Conservation (phyloP, 2,113 vertebrate species). For the Trogon melanurus region DNA sequence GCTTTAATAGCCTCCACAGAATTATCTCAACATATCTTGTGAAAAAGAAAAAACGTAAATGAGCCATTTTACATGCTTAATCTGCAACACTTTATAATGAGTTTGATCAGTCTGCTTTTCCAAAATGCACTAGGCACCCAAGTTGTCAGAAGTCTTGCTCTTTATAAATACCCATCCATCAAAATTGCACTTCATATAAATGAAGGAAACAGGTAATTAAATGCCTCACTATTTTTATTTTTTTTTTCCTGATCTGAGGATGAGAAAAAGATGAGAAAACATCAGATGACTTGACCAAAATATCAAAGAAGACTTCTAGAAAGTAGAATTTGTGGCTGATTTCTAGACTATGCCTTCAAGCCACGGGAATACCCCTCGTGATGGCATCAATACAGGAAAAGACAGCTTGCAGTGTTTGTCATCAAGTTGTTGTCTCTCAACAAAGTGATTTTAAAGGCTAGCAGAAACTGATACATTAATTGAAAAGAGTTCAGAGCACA, state of each 20-base stretch:
- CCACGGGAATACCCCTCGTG: background rate
- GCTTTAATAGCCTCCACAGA: background rate
- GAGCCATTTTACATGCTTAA: background rate
- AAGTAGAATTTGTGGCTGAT: background rate
- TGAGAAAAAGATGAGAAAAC: background rate
- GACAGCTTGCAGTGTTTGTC: background rate
- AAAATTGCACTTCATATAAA: background rate
- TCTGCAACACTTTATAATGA: background rate
- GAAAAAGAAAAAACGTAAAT: background rate
- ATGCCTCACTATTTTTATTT: background rate
- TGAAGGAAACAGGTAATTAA: background rate
- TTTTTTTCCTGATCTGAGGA: rapidly evolving
- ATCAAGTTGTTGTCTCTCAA: background rate
- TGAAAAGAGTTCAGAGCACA: background rate
- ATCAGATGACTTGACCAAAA: background rate
- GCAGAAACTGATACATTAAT: background rate
- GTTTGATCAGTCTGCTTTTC: background rate
- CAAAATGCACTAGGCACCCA: background rate
- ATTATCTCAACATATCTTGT: background rate
- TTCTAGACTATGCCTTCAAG: background rate
- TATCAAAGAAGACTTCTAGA: background rate
- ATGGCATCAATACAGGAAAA: background rate
- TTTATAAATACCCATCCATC: background rate
- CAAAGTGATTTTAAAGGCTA: background rate
- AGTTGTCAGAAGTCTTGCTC: background rate